Evolutionary conservation across 2,797 vertebrate genomes (phyloP).

Genomic region (Melanotaenia pygmaea): DNA sequence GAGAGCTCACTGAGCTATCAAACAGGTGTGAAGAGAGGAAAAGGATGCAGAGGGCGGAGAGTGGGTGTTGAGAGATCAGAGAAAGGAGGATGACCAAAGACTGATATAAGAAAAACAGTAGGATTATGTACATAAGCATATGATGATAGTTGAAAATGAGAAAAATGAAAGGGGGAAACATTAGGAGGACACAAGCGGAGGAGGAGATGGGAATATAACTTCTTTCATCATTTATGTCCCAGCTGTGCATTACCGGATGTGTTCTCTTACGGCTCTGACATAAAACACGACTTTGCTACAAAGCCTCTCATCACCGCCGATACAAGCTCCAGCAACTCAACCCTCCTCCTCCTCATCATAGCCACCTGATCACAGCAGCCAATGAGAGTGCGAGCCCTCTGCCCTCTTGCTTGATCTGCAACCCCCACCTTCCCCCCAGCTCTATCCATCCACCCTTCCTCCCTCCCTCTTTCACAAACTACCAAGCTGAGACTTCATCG

Average conservation of each 20-base stretch:
- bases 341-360: constrained; percentile 22
- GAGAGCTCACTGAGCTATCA: constrained; percentile 63
- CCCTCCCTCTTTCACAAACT: constrained; percentile 21
- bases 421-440: constrained; percentile 6
- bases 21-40: constrained; percentile 65
- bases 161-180: constrained; percentile 17
- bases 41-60: constrained; percentile 15
- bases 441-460: constrained; percentile 24
- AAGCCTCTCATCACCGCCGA: constrained; percentile 43
- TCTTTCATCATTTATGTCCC: constrained; percentile 77
- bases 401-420: constrained; percentile 49
- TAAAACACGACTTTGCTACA: constrained; percentile 70
- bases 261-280: constrained; percentile 75
- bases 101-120: constrained; percentile 34
- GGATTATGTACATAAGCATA: constrained; percentile 47
- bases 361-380: constrained; percentile 54
- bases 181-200: constrained; percentile 5
- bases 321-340: constrained; percentile 35
- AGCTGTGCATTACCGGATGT: constrained; percentile 75
- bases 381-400: constrained; percentile 57
- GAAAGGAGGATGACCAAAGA: constrained; percentile 28
- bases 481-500: constrained; percentile 39
- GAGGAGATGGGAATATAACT: constrained; percentile 31
- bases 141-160: constrained; percentile 41
- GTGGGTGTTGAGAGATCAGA: constrained; percentile 16